These are phyloP conservation scores for Trachelus stipa DNA, from an alignment of 2,888 invertebrate species.

Conservation along the genomic window DNA sequence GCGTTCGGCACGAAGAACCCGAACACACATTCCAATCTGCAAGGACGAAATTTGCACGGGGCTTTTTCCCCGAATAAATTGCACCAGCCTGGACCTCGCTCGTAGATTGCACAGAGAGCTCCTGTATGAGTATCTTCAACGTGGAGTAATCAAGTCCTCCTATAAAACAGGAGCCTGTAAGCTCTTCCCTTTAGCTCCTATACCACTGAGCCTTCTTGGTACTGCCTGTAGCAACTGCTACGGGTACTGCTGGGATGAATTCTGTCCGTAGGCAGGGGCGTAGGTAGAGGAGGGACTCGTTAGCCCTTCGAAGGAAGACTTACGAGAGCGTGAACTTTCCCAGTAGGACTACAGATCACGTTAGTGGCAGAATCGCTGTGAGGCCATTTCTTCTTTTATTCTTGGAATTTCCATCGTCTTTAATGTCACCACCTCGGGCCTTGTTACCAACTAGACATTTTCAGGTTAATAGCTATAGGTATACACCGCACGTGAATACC, in stretches of 20 bases:
- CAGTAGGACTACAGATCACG: constrained; percentile 41
- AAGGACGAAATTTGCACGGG: neutral
- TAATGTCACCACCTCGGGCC: neutral
- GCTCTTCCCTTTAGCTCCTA: neutral
- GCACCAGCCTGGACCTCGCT: neutral
- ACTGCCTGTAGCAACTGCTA: neutral
- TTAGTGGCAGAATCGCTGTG: neutral
- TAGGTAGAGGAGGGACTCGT: constrained; percentile 35
- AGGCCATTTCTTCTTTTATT: neutral
- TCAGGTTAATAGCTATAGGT: neutral
- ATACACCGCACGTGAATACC: neutral
- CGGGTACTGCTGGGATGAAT: neutral
- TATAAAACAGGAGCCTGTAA: neutral
- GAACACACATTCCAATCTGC: neutral
- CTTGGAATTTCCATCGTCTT: neutral
- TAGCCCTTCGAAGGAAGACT: constrained; percentile 46
- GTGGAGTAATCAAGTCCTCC: neutral
- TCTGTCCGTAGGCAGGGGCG: neutral
- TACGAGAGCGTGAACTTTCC: constrained; percentile 37
- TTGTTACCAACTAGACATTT: neutral
- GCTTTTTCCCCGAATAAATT: neutral
- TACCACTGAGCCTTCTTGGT: neutral
- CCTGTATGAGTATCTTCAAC: neutral
- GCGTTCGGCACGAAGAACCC: neutral
- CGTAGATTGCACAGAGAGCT: neutral